Conservation (phyloP, 2,797 vertebrate species). For the Menidia menidia region DNA sequence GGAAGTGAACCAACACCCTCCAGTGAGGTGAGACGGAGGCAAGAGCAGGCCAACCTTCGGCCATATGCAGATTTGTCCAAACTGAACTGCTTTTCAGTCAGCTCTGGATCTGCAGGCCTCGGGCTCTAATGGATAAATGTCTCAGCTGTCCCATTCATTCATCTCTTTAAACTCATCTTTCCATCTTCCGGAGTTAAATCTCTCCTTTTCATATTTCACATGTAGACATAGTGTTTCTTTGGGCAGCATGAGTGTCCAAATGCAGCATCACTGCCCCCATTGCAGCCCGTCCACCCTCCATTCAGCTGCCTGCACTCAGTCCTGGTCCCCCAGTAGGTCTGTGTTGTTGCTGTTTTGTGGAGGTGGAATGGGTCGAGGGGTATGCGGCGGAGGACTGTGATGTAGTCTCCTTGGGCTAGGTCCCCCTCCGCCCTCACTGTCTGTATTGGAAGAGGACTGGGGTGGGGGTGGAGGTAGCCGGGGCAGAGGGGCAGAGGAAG, state of each 20-base stretch:
- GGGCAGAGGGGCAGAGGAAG: slow-evolving; percentile 75
- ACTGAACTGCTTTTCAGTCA: slow-evolving; percentile 15
- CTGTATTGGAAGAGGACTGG: slow-evolving; percentile 84
- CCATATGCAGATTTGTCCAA: slow-evolving; percentile 47
- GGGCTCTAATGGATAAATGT: slow-evolving; percentile 30
- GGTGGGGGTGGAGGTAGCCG: slow-evolving; percentile 78
- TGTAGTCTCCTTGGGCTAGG: slow-evolving; percentile 82
- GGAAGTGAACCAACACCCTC: slow-evolving; percentile 48
- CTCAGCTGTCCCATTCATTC: slow-evolving; percentile 13
- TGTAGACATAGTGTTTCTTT: slow-evolving; percentile 43
- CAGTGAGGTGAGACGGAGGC: slow-evolving; percentile 37
- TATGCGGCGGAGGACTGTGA: slow-evolving; percentile 69
- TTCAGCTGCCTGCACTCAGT: slow-evolving; percentile 64
- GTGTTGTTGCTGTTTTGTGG: slow-evolving; percentile 80
- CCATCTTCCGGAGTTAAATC: slow-evolving; percentile 13
- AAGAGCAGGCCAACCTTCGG: slow-evolving; percentile 32
- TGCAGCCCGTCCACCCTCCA: background rate
- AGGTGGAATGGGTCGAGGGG: slow-evolving; percentile 70
- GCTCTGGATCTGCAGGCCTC: slow-evolving; percentile 28
- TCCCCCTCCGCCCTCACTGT: slow-evolving; percentile 84
- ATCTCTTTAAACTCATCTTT: slow-evolving; percentile 23
- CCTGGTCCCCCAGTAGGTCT: slow-evolving; percentile 81
- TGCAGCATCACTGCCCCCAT: slow-evolving; percentile 3
- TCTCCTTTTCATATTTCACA: slow-evolving; percentile 24
- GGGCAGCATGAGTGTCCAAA: slow-evolving; percentile 41